Percentiles rank a stretch among this genome's conserved stretches.
Conservation (phyloP, 2,888 invertebrate genomes). For the Drosophila flavopinicola region DNA sequence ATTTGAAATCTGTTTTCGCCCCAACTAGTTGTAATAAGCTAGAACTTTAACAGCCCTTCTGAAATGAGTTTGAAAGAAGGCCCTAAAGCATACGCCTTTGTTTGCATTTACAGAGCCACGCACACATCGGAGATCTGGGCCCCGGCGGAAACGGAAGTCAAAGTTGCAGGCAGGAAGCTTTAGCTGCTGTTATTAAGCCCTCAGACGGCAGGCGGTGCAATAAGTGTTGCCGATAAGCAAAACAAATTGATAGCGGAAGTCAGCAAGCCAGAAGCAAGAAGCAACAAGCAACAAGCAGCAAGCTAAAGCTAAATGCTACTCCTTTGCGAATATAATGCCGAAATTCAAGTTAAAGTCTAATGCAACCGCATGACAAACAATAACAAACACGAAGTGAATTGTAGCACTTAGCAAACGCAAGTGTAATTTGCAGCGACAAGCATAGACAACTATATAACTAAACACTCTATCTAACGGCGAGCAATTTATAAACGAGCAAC, state of each 20-base stretch:
- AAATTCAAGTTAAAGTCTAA: constrained; percentile 53
- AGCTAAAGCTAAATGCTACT: too few relatives aligned
- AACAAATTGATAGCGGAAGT: constrained; percentile 49
- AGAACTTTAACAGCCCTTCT: constrained; percentile 3
- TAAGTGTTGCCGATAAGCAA: constrained; percentile 47
- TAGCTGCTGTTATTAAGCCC: constrained; percentile 47
- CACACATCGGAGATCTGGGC: background rate
- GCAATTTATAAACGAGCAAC: constrained; percentile 41
- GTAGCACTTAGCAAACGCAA: constrained; percentile 13
- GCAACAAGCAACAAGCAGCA: constrained; percentile 18
- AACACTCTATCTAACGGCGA: constrained; percentile 26
- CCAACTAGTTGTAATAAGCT: constrained; percentile 10
- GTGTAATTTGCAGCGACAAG: constrained; percentile 22
- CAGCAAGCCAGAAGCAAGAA: too few relatives aligned
- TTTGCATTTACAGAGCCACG: constrained; percentile 40
- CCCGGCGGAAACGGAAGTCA: constrained; percentile 58
- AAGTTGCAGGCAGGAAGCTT: constrained; percentile 47
- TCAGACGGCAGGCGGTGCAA: constrained; percentile 10
- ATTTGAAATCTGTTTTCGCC: constrained; percentile 25
- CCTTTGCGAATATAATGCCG: constrained; percentile 42
- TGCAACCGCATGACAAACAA: constrained; percentile 26
- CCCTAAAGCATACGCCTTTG: constrained; percentile 18
- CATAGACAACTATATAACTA: constrained; percentile 24
- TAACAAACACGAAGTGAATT: constrained; percentile 26
- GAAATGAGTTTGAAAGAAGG: constrained; percentile 20